A percentile compares a stretch with the other conserved stretches of the same genome.
Conservation (phyloP, 2,113 vertebrate genomes). For the Mormyrus iriodes region DNA sequence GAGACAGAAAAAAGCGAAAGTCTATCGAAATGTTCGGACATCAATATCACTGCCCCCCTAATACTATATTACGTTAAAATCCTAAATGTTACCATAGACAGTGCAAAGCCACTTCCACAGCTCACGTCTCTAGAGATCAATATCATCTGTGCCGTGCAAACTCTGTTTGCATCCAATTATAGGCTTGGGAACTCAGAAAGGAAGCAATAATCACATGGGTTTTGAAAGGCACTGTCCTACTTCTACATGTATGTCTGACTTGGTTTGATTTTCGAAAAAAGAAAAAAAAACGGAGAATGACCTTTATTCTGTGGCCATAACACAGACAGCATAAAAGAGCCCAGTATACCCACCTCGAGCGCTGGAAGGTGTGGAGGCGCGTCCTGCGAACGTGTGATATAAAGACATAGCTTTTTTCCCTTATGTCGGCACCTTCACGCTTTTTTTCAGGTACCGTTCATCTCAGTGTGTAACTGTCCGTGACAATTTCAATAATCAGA, state of each 20-base stretch:
- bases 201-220: neutral
- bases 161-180: conserved; percentile 8
- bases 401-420: neutral
- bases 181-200: neutral
- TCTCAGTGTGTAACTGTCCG: neutral
- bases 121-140: conserved; percentile 10
- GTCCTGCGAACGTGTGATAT: conserved; percentile 20
- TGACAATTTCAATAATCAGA: conserved; percentile 9
- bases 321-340: neutral
- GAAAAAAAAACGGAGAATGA: neutral
- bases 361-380: conserved; percentile 21
- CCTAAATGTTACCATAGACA: neutral
- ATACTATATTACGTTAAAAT: neutral
- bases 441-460: neutral
- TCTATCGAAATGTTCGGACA: neutral
- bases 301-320: neutral
- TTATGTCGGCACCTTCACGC: neutral
- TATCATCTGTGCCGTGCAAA: neutral
- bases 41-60: neutral
- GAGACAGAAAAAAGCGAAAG: neutral
- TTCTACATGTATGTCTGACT: neutral
- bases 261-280: neutral
- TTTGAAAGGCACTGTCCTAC: neutral
- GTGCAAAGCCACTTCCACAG: neutral
- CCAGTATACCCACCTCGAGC: conserved; percentile 21